A percentile compares a stretch with the other conserved stretches of the same genome.
Conservation (phyloP, 1,140 invertebrate genomes). For the Lerema accius region DNA sequence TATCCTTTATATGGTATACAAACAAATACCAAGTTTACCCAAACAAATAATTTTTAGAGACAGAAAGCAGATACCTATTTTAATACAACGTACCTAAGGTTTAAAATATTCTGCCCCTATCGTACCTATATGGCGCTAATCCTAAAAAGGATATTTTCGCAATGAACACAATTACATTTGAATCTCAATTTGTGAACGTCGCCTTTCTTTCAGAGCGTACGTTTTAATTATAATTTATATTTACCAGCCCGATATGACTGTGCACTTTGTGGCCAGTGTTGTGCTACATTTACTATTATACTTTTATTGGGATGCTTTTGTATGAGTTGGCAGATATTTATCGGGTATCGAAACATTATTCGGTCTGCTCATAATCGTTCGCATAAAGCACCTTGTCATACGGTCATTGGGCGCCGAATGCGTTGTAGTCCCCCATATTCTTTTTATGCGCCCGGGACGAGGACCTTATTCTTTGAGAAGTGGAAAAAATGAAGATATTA, state of each 20-base stretch:
- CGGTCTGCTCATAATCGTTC: constrained; percentile 79
- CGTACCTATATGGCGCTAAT: too few species aligned
- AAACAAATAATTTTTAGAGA: too few species aligned
- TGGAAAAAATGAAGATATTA: constrained; percentile 83
- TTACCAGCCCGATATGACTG: constrained; percentile 75
- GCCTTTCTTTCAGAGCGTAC: constrained; percentile 48
- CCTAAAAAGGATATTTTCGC: background rate
- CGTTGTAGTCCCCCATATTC: constrained; percentile 66
- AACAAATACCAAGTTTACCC: too few species aligned
- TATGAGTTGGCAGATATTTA: constrained; percentile 79
- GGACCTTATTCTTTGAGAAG: constrained; percentile 76
- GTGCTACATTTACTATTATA: constrained; percentile 76
- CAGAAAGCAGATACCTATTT: too few species aligned
- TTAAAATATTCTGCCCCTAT: too few species aligned
- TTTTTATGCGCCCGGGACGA: constrained; percentile 74
- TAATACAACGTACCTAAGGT: too few species aligned
- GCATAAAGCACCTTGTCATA: constrained; percentile 82
- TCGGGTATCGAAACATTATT: constrained; percentile 81
- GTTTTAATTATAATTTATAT: constrained; percentile 74
- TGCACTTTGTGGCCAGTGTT: constrained; percentile 76
- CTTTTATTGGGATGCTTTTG: constrained; percentile 60
- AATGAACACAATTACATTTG: constrained; percentile 25
- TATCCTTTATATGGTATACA: too few species aligned
- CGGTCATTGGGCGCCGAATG: constrained; percentile 78
- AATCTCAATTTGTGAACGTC: constrained; percentile 54